Evolutionary conservation across 2,113 vertebrate genomes (phyloP).

Genomic region (Actenoides lindsayi): DNA sequence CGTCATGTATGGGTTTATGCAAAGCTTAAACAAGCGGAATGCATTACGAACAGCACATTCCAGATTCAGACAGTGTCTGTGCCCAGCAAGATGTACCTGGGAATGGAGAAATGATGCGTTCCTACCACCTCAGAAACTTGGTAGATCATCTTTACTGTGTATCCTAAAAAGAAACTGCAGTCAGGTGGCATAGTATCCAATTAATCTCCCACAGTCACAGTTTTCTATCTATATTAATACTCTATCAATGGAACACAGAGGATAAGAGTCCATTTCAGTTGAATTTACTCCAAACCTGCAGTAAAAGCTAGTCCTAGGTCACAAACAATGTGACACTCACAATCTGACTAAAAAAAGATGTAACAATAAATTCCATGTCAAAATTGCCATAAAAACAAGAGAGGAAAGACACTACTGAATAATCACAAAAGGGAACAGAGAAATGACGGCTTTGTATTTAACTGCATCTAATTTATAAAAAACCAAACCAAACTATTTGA

Average conservation of each 20-base stretch:
- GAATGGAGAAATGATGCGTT: not conserved
- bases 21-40: conserved; percentile 12
- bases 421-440: not conserved
- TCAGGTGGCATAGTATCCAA: not conserved
- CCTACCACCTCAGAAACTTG: not conserved
- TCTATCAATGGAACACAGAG: not conserved
- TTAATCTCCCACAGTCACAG: not conserved
- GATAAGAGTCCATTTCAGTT: not conserved
- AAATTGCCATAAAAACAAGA: not conserved
- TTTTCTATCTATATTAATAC: not conserved
- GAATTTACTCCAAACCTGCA: not conserved
- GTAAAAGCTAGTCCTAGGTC: not conserved
- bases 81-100: not conserved
- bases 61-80: not conserved
- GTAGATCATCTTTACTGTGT: not conserved
- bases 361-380: not conserved
- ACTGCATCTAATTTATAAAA: not conserved
- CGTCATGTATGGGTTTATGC: not conserved
- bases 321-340: not conserved
- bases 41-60: not conserved
- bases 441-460: not conserved
- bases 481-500: not conserved
- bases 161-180: not conserved
- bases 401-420: not conserved
- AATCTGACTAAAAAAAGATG: not conserved